Evolutionary conservation across 2,888 invertebrate genomes (phyloP).

Genomic region (Lycophotia porphyrea): DNA sequence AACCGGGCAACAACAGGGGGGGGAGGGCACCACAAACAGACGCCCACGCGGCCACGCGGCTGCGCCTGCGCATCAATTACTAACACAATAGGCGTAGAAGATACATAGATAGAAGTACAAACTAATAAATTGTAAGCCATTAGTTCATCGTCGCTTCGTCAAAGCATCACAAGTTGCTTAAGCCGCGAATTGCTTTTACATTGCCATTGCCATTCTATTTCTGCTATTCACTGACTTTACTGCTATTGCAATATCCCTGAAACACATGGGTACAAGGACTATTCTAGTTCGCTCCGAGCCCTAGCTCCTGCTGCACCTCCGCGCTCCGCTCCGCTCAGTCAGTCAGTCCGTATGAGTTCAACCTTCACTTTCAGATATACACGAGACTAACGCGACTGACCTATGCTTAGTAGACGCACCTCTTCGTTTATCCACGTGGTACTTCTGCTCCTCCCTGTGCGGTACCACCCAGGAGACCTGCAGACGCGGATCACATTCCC

Average conservation of each 20-base stretch:
- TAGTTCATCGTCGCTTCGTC: not conserved
- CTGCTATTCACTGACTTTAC: no score
- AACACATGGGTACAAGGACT: not conserved
- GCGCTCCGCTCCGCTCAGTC: not conserved
- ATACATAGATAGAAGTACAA: not conserved
- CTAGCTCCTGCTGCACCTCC: not conserved
- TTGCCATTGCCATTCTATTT: not conserved
- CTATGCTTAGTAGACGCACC: not conserved
- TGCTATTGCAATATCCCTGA: not conserved
- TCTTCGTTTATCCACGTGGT: not conserved
- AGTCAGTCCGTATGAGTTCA: not conserved
- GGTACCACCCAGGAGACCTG: not conserved
- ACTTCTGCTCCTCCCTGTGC: not conserved
- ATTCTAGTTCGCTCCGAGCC: not conserved
- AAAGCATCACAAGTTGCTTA: not conserved
- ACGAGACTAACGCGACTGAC: not conserved
- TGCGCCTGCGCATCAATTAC: slow-evolving; percentile 10
- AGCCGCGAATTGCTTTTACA: not conserved
- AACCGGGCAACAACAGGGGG: not conserved
- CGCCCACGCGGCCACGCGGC: slow-evolving; percentile 29
- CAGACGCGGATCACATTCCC: slow-evolving; percentile 23
- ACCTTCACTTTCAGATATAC: not conserved
- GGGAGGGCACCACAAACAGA: not conserved
- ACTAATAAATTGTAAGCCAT: not conserved
- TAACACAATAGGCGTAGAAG: slow-evolving; percentile 5